Evolutionary conservation across 2,113 vertebrate genomes (phyloP).

Genomic region (Xiphophorus hellerii): DNA sequence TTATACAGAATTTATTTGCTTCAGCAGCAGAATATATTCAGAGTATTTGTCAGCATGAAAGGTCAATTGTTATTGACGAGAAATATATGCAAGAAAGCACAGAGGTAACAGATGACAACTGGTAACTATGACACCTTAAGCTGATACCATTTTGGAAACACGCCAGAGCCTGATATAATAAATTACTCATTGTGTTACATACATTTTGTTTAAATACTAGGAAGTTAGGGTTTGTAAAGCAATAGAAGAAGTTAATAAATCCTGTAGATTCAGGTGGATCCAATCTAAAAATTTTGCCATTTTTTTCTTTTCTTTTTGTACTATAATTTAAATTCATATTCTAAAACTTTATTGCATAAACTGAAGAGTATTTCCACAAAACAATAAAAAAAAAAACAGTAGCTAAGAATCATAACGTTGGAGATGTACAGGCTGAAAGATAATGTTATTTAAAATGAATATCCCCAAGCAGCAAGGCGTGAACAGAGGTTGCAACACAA

Average conservation of each 20-base stretch:
- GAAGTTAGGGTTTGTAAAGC: no score
- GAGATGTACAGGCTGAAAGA: neutral
- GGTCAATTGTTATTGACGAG: conserved; percentile 46
- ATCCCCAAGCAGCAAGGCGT: neutral
- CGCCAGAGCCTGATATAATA: no score
- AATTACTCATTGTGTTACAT: no score
- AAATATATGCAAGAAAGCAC: conserved; percentile 47
- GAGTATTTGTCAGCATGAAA: conserved; percentile 35
- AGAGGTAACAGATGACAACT: conserved; percentile 44
- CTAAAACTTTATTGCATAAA: neutral
- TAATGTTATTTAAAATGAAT: neutral
- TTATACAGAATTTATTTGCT: conserved; percentile 26
- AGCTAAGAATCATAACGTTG: neutral
- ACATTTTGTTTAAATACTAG: no score
- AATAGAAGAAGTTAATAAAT: no score
- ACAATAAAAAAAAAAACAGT: neutral
- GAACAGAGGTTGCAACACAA: neutral
- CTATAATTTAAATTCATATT: no score
- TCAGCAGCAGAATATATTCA: conserved; percentile 23
- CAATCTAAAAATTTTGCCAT: no score
- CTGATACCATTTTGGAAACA: neutral
- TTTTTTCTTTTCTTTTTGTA: no score
- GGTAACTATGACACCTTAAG: conserved; percentile 37
- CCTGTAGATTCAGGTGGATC: no score
- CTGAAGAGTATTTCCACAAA: no score